phyloP scores from a whole-genome alignment of 2,888 invertebrate genomes.

The Trachelus troglodyta region DNA sequence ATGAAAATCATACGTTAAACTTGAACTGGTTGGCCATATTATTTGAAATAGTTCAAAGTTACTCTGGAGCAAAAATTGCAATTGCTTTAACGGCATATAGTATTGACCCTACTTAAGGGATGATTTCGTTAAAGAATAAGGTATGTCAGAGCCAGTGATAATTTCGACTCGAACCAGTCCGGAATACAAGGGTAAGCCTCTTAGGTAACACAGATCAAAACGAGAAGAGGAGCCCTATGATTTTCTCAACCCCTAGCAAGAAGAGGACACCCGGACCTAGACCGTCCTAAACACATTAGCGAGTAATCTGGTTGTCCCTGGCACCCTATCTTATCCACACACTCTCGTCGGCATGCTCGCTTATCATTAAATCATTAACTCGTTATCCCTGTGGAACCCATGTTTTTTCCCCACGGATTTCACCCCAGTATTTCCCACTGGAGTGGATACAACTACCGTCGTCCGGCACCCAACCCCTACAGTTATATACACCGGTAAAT shows the following conservation, averaged over 20 bases:
- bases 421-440: constrained; percentile 22
- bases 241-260: constrained; percentile 1
- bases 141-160: neutral
- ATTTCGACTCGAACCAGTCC: constrained; percentile 7
- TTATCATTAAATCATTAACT: constrained; percentile 51
- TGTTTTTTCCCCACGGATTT: constrained; percentile 23
- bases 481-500: neutral
- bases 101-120: neutral
- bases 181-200: constrained; percentile 10
- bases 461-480: neutral
- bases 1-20: neutral
- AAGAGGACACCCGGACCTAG: constrained; percentile 37
- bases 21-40: neutral
- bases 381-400: constrained; percentile 37
- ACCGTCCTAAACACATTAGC: constrained; percentile 51
- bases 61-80: neutral
- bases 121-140: neutral
- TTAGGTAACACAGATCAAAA: neutral
- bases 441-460: neutral
- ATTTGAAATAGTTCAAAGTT: neutral
- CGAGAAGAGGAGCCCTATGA: constrained; percentile 13
- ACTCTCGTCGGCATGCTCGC: constrained; percentile 30
- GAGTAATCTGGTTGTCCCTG: constrained; percentile 52
- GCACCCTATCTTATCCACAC: constrained; percentile 37
- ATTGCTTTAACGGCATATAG: neutral